phyloP scores from a whole-genome alignment of 2,888 invertebrate genomes.

The Drosophila kuntzei region DNA sequence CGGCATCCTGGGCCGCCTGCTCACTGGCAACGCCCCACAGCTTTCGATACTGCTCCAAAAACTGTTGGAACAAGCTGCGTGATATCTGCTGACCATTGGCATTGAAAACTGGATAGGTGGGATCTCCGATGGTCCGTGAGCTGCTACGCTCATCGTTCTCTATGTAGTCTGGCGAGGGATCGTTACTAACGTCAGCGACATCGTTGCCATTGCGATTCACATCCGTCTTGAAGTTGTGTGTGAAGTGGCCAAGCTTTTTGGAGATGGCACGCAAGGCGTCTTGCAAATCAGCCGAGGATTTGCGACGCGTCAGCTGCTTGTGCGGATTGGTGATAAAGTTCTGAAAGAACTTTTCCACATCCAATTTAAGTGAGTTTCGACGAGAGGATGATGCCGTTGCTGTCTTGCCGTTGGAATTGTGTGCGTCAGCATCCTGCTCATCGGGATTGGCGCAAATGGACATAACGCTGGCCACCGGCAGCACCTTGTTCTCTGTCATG shows the following conservation, averaged over 20 bases:
- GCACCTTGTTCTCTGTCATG: constrained; percentile 90
- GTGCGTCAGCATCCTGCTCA: constrained; percentile 73
- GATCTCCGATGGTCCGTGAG: constrained; percentile 91
- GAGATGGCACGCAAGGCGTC: constrained; percentile 88
- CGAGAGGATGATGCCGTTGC: constrained; percentile 47
- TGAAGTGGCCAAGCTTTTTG: constrained; percentile 87
- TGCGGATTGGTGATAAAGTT: constrained; percentile 83
- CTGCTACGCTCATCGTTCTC: constrained; percentile 72
- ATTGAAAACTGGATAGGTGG: constrained; percentile 91
- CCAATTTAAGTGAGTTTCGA: constrained; percentile 80
- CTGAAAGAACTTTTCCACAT: constrained; percentile 84
- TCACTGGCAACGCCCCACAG: constrained; percentile 83
- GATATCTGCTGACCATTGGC: constrained; percentile 91
- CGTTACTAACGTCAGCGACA: constrained; percentile 28
- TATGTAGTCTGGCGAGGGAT: constrained; percentile 73
- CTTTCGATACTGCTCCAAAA: constrained; percentile 89
- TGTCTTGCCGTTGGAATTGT: constrained; percentile 67
- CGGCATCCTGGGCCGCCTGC: constrained; percentile 77
- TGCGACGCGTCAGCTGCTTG: constrained; percentile 85
- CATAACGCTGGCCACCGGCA: constrained; percentile 90
- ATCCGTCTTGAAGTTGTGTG: constrained; percentile 85
- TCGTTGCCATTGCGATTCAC: constrained; percentile 74
- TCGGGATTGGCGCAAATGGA: constrained; percentile 90
- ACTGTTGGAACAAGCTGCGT: constrained; percentile 89
- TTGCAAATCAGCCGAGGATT: constrained; percentile 88